Evolutionary conservation across 2,888 invertebrate species (phyloP).

Genomic region (Invenusta paracnida): DNA sequence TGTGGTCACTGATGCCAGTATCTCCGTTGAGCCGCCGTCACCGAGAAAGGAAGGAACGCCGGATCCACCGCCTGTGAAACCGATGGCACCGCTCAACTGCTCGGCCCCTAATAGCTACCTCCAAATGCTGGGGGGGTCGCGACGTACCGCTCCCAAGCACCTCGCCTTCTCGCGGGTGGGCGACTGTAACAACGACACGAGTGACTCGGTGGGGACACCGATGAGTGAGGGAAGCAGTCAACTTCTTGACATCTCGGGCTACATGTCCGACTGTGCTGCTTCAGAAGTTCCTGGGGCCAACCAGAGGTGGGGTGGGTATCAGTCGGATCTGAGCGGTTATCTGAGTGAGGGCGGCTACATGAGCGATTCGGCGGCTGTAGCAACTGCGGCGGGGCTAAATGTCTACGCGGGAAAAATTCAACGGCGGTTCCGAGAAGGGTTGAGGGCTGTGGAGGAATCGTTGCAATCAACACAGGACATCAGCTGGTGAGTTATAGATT

Average conservation of each 20-base stretch:
- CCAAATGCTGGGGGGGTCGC: neutral
- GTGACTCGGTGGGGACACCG: neutral
- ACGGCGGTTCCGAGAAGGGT: neutral
- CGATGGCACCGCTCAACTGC: constrained; percentile 3
- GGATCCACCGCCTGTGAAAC: neutral
- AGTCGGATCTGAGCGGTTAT: neutral
- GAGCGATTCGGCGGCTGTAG: neutral
- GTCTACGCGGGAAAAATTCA: neutral
- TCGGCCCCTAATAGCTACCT: constrained; percentile 1
- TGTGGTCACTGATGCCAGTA: neutral
- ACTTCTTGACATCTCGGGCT: neutral
- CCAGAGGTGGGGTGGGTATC: neutral
- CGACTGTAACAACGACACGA: neutral
- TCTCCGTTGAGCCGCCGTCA: neutral
- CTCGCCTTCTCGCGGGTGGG: neutral
- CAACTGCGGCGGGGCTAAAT: too few species aligned
- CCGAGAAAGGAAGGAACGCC: neutral
- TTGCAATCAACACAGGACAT: constrained; percentile 23
- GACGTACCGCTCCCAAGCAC: neutral
- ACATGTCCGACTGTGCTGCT: neutral
- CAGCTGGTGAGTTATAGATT: neutral
- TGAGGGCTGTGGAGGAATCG: neutral
- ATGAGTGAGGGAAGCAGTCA: constrained; percentile 1
- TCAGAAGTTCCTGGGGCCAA: neutral
- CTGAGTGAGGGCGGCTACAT: neutral